Conservation (phyloP, 1,140 invertebrate species). For the Phortica variegata region DNA sequence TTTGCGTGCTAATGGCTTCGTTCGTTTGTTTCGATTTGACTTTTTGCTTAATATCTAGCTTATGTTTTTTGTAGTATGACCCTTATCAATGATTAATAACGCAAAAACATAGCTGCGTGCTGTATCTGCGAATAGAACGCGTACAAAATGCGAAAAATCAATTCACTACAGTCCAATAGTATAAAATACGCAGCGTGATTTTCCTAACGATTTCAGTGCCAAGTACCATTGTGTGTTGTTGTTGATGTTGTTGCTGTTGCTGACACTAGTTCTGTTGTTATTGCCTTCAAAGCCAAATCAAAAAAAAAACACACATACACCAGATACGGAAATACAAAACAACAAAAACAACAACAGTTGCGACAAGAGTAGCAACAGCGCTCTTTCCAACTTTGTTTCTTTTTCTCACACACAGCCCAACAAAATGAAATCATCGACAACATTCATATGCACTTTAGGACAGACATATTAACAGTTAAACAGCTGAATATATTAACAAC, state of each 20-base stretch:
- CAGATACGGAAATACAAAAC: slow-evolving; percentile 1
- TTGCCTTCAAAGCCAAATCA: slow-evolving; percentile 7
- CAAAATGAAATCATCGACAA: slow-evolving; percentile 45
- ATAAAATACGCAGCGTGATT: slow-evolving; percentile 30
- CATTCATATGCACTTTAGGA: slow-evolving; percentile 22
- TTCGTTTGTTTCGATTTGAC: slow-evolving; percentile 34
- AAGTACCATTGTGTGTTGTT: slow-evolving; percentile 14
- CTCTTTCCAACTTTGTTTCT: slow-evolving; percentile 43
- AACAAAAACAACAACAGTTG: slow-evolving; percentile 21
- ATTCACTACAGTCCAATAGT: slow-evolving; percentile 13
- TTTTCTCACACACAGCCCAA: slow-evolving; percentile 49
- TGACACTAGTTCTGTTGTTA: slow-evolving; percentile 23
- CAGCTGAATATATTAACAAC: slow-evolving; percentile 45
- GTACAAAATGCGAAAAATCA: slow-evolving; percentile 43
- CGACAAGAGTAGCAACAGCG: slow-evolving; percentile 29
- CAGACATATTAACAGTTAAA: slow-evolving; percentile 37
- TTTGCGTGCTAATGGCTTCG: slow-evolving; percentile 16
- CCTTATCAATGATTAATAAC: slow-evolving; percentile 29
- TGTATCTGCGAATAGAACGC: slow-evolving; percentile 20
- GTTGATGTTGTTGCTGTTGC: slow-evolving; percentile 22
- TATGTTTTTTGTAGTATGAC: slow-evolving; percentile 9
- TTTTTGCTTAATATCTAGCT: slow-evolving; percentile 15
- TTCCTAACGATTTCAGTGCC: slow-evolving; percentile 9
- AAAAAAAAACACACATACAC: slow-evolving; percentile 16
- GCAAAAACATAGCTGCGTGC: slow-evolving; percentile 43